Evolutionary conservation across 1,140 invertebrate genomes (phyloP).

Genomic region (Antheraea mylitta): DNA sequence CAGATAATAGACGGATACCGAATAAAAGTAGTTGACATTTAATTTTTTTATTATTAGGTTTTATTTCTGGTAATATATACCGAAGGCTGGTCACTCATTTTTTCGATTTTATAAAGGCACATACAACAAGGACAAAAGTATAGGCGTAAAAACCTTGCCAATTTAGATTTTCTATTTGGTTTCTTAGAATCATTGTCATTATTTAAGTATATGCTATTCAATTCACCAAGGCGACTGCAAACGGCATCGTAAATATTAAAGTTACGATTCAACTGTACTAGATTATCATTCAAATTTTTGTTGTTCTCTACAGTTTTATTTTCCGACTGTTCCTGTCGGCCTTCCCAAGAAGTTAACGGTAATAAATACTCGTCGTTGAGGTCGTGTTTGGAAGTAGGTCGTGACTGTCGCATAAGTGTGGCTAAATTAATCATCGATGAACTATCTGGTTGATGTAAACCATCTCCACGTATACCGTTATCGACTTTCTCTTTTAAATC

Average conservation of each 20-base stretch:
- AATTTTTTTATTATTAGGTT: background rate
- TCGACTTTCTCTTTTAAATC: constrained; percentile 41
- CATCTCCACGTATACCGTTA: constrained; percentile 52
- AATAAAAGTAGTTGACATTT: background rate
- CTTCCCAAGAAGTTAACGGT: constrained; percentile 62
- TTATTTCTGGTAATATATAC: constrained; percentile 28
- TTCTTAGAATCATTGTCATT: constrained; percentile 25
- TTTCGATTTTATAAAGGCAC: constrained; percentile 63
- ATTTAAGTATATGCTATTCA: constrained; percentile 22
- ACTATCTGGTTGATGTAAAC: constrained; percentile 54
- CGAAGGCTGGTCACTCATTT: constrained; percentile 42
- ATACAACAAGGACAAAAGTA: constrained; percentile 71
- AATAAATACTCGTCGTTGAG: constrained; percentile 57
- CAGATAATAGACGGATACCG: background rate
- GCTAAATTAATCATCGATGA: constrained; percentile 70
- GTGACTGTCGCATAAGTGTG: constrained; percentile 55
- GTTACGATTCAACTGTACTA: constrained; percentile 6
- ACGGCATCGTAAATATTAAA: constrained; percentile 18
- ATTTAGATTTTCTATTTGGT: constrained; percentile 46
- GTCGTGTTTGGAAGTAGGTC: constrained; percentile 55
- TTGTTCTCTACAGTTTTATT: constrained; percentile 21
- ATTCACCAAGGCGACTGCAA: constrained; percentile 25
- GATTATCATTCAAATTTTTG: background rate
- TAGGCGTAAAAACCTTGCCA: constrained; percentile 61
- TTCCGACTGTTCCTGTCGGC: constrained; percentile 17